Percentiles rank a stretch among this genome's conserved stretches.
Evolutionary conservation across 2,888 invertebrate species (phyloP).

Genomic region (Tenodera sinensis): DNA sequence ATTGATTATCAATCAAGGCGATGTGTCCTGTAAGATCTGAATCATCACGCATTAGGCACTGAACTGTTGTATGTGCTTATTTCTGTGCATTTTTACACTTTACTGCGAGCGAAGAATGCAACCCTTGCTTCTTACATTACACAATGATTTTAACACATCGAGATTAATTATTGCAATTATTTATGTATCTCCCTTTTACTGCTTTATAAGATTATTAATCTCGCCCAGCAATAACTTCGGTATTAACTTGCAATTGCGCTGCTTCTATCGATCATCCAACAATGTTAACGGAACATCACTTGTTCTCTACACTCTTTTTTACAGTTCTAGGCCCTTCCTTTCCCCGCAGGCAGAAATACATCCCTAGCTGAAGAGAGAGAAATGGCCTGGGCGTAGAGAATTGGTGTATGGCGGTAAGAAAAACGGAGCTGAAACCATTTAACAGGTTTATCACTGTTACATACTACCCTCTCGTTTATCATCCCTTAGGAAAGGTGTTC

Average conservation of each 20-base stretch:
- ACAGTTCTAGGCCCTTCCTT: background rate
- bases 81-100: too few relatives aligned
- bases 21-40: too few relatives aligned
- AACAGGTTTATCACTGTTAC: slow-evolving; percentile 12
- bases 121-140: too few relatives aligned
- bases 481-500: background rate
- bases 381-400: background rate
- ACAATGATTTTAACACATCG: too few relatives aligned
- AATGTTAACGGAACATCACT: background rate
- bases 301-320: background rate
- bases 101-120: too few relatives aligned
- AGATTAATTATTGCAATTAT: too few relatives aligned
- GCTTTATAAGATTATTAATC: too few relatives aligned
- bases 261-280: background rate
- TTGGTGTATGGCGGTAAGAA: background rate
- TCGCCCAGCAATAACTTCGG: too few relatives aligned
- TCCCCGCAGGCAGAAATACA: background rate
- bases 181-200: too few relatives aligned
- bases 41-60: too few relatives aligned
- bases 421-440: slow-evolving; percentile 8
- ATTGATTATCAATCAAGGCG: too few relatives aligned
- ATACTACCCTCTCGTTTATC: slow-evolving; percentile 1
- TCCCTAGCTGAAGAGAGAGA: background rate
- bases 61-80: too few relatives aligned
- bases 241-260: background rate